Base-by-base conservation (phyloP, 2,113 vertebrate genomes). In the Albula glossodonta region DNA sequence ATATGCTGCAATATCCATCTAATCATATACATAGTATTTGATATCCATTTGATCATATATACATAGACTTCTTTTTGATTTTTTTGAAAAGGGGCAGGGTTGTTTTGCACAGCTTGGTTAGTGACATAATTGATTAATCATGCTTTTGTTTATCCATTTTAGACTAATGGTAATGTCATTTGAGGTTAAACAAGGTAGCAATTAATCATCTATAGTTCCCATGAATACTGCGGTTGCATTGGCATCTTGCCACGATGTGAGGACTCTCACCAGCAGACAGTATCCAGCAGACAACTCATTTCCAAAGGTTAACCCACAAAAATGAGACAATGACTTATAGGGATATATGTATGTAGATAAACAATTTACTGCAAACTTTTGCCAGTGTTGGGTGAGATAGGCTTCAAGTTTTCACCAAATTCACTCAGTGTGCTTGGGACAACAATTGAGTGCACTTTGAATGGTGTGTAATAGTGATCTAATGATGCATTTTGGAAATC, bases 51-150 rank as follows among this genome's bases (percentile, higher is more conserved):
- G 1, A 41, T 41, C 31, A 41, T 41, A 41, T 41, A 41, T 41
- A 41, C 31, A 74, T 31, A 22, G 22, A 74, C 4, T 22, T n/a
- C 22, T 31, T 66, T 31, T 31, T 31, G 25, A 66, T 19, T 19
- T 66, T 66, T 4, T 19, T 66, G 8, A 74, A 74, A 10, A 31
- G 22, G n/a, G 70, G 70, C n/a, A 25, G 70, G n/a, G 70, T 31
- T 74, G 22, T n/a, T 74, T 22, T 31, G 70, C 70, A 70, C 2
- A 22, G 57, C 57, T 19, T 66, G 60, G 17, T 3, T 74, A 7
- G n/a, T 74, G 70, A 74, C 70, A 74, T 7, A 82, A 82, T 84
- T 82, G 15, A 87, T 85, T 81, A 84, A 85, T 88, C 63, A 86
- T 41, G 31, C 41, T 63, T 57, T 81, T 80, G 60, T 85, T 87